A percentile compares a stretch with the other conserved stretches of the same genome.
Evolutionary conservation across 2,113 vertebrate species (phyloP).

Genomic region (Elephantulus edwardii): DNA sequence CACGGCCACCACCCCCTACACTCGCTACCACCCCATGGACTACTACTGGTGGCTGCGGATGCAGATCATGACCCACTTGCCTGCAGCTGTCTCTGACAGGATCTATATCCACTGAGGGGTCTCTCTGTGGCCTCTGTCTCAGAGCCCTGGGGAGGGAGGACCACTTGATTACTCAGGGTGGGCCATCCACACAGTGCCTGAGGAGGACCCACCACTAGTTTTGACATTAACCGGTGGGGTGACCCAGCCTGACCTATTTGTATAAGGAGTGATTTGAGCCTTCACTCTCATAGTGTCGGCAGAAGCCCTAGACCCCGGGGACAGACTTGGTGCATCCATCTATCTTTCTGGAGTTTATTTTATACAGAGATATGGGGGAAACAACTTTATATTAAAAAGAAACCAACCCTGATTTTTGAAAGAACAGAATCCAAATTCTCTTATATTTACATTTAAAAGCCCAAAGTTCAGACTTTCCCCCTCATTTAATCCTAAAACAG

Average conservation of each 20-base stretch:
- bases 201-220: background rate
- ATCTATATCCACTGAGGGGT: constrained; percentile 85
- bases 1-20: constrained; percentile 80
- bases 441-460: constrained; percentile 30
- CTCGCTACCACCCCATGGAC: constrained; percentile 89
- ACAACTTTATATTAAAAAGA: constrained; percentile 53
- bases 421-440: constrained; percentile 27
- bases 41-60: constrained; percentile 90
- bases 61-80: constrained; percentile 89
- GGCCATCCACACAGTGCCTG: background rate
- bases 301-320: background rate
- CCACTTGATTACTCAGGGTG: background rate
- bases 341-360: constrained; percentile 43
- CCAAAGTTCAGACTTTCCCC: background rate
- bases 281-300: background rate
- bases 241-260: background rate
- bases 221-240: background rate
- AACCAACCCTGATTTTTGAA: constrained; percentile 47
- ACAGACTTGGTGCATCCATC: background rate
- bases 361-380: background rate
- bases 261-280: background rate
- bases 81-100: constrained; percentile 82
- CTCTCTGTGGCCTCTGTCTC: fast-evolving
- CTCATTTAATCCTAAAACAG: constrained; percentile 36
- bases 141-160: background rate